phyloP scores from a whole-genome alignment of 2,113 vertebrate genomes.

The Alectura lathami region DNA sequence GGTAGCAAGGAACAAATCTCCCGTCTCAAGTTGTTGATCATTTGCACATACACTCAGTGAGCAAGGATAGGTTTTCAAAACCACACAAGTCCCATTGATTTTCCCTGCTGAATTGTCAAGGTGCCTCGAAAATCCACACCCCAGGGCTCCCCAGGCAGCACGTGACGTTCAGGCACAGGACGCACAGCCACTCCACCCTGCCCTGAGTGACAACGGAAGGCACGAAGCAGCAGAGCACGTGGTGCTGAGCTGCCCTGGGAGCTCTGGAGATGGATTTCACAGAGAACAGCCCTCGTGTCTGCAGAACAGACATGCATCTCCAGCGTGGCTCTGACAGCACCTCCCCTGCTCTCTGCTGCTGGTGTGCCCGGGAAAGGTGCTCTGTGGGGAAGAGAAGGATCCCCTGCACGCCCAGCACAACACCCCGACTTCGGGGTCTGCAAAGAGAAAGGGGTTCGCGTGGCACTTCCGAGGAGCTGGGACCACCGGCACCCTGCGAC shows the following conservation, averaged over 20 bases:
- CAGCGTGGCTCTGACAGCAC: no score
- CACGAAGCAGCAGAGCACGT: neutral
- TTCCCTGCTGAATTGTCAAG: fast-evolving
- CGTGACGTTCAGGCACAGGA: neutral
- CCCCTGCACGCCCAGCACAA: neutral
- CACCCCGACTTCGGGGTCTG: neutral
- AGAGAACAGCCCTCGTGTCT: neutral
- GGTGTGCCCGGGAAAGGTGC: neutral
- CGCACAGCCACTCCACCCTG: neutral
- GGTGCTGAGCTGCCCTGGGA: neutral
- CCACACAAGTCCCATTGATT: neutral
- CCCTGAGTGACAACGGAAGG: neutral
- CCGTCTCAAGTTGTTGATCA: neutral
- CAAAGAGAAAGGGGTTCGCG: neutral
- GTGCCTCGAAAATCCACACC: neutral
- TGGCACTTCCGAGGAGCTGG: no score
- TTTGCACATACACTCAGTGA: neutral
- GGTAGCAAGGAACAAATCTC: neutral
- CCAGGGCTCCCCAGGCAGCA: neutral
- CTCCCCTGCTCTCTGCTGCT: neutral
- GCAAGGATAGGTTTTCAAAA: neutral
- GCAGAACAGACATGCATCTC: neutral
- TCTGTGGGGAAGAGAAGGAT: neutral
- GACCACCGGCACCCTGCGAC: neutral
- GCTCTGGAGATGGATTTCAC: neutral